Percentiles rank a stretch among this genome's conserved stretches.
Evolutionary conservation across 1,140 invertebrate genomes (phyloP).

Genomic region (Megalonaias nervosa): DNA sequence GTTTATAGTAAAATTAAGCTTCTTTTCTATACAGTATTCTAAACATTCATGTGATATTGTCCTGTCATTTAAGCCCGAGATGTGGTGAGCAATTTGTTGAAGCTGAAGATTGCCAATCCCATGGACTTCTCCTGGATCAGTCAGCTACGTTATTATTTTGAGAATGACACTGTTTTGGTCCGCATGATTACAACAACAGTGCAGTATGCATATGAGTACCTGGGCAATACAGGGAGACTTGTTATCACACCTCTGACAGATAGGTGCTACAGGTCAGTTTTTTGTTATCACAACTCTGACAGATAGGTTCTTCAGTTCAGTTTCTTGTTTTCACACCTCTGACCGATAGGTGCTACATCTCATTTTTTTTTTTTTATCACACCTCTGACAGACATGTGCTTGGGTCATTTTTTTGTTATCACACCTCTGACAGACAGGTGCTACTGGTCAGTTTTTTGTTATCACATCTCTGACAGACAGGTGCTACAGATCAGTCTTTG

Average conservation of each 20-base stretch:
- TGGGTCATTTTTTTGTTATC: too few species aligned
- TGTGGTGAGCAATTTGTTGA: conserved; percentile 75
- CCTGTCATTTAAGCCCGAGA: conserved; percentile 79
- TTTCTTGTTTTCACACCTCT: too few species aligned
- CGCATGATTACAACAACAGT: conserved; percentile 71
- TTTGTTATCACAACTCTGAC: background rate
- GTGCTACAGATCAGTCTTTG: too few species aligned
- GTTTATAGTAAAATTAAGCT: too few species aligned
- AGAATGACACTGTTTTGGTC: conserved; percentile 51
- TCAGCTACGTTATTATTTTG: conserved; percentile 69
- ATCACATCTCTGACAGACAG: too few species aligned
- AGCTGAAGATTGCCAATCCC: conserved; percentile 47
- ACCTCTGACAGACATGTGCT: conserved; percentile 71
- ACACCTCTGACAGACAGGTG: conserved; percentile 71
- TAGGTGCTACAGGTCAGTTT: conserved; percentile 67
- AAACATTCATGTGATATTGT: too few species aligned
- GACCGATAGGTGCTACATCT: too few species aligned
- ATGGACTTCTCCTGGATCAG: conserved; percentile 71
- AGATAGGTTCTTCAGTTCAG: too few species aligned
- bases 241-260: conserved; percentile 72
- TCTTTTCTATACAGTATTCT: too few species aligned
- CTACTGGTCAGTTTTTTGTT: conserved; percentile 60
- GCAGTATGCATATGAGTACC: conserved; percentile 70
- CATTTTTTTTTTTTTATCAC: too few species aligned
- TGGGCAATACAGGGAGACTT: conserved; percentile 68